Base-by-base conservation (phyloP, 2,888 invertebrate species). In the Phragmatobia fuliginosa region DNA sequence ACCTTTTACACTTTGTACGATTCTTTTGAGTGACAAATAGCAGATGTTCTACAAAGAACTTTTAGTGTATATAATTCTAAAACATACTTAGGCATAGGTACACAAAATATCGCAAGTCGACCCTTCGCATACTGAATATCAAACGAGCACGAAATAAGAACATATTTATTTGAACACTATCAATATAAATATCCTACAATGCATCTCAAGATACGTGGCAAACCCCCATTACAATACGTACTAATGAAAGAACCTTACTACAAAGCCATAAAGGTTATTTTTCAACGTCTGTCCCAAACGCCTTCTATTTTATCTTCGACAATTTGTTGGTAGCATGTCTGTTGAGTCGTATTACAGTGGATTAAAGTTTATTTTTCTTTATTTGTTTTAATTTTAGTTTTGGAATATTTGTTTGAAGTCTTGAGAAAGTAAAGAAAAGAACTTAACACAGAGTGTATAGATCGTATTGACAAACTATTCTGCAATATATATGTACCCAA, bases 131-230 rank as follows among this genome's bases (percentile, higher is more conserved):
- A 77, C 73, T 80, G 82, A 81, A 81, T 81, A 81, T 74, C 75
- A 81, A 81, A 69, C 62, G 64, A 58, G 62, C 67, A 49, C 45
- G 76, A 80, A 78, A 77, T 74, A 74, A 80, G 70, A 67, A 81
- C 77, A 77, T 81, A 81, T 80, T 81, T 80, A 81, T 82, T 78
- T 72, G 72, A 75, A 82, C 76, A 79, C 82, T 76, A 81, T 79
- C 81, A 79, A 80, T 76, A 81, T 73, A 78, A 81, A 81, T 79
- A 78, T 80, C 75, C 74, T 78, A 75, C 74, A 82, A 80, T 80
- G 65, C 67, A 70, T 70, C 64, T 68, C 69, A 49, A 59, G 68
- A 75, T 72, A 78, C 75, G 76, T 75, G 78, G 80, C 62, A 45
- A 58, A 33, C 68, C 61, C 38, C 52, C 58, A 45, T 41, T 59